These are phyloP conservation scores for Mycteria americana DNA, from an alignment of 2,797 vertebrate species.

Conservation along the genomic window DNA sequence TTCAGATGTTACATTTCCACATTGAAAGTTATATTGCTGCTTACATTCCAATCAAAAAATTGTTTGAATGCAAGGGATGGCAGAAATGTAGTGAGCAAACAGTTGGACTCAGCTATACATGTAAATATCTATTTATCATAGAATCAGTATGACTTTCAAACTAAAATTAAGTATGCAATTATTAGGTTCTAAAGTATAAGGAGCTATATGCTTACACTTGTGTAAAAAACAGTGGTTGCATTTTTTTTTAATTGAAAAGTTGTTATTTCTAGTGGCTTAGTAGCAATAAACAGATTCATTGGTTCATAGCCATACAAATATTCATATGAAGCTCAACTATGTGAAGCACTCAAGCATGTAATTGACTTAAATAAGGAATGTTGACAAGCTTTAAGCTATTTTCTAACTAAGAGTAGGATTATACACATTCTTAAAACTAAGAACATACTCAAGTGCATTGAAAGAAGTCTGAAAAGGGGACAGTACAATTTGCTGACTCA, in stretches of 20 bases:
- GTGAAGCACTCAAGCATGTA: not conserved
- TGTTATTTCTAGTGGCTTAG: not conserved
- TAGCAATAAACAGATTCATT: not conserved
- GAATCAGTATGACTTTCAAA: not conserved
- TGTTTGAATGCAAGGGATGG: not conserved
- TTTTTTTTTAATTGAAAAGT: not conserved
- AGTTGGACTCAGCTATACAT: not conserved
- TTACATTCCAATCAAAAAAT: not conserved
- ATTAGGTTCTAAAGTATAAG: not conserved
- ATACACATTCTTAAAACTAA: not conserved
- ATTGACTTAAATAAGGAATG: not conserved
- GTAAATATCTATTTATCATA: not conserved
- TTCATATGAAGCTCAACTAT: not conserved
- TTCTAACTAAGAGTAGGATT: not conserved
- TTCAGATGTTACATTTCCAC: not conserved
- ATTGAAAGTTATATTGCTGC: not conserved
- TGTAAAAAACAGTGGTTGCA: not conserved
- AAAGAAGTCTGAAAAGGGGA: not conserved
- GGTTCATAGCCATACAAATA: fast-evolving
- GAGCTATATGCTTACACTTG: not conserved
- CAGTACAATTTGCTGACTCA: not conserved
- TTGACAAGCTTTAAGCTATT: not conserved
- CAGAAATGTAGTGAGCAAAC: not conserved
- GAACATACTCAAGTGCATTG: not conserved
- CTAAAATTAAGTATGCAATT: not conserved